These are phyloP conservation scores for Gnathonemus echidnorhynchus DNA, from an alignment of 2,113 vertebrate genomes.

Conservation along the genomic window DNA sequence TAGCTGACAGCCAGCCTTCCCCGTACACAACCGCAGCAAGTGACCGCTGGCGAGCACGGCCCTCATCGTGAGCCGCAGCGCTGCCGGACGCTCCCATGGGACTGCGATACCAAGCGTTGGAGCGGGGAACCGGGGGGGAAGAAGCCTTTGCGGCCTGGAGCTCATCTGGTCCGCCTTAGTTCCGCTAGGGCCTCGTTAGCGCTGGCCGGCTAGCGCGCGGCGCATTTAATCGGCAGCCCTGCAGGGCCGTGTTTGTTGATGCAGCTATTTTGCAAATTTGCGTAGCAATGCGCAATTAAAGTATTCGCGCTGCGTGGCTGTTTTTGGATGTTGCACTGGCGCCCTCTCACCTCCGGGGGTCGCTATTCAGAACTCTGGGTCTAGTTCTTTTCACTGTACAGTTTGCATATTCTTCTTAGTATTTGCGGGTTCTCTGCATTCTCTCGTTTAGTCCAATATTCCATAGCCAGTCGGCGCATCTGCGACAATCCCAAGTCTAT, in stretches of 20 bases:
- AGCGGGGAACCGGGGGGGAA: background rate
- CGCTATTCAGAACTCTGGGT: background rate
- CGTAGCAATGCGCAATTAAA: background rate
- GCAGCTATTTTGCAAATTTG: background rate
- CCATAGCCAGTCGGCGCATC: background rate
- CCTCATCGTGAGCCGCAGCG: background rate
- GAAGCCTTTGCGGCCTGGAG: background rate
- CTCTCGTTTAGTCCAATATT: background rate
- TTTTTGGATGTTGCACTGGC: background rate
- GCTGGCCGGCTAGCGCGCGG: background rate
- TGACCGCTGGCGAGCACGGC: slow-evolving; percentile 15
- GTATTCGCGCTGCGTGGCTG: background rate
- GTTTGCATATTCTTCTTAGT: background rate
- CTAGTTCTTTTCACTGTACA: background rate
- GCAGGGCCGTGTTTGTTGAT: background rate
- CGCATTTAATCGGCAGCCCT: background rate
- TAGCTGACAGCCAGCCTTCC: slow-evolving; percentile 18
- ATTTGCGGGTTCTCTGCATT: background rate
- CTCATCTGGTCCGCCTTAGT: background rate
- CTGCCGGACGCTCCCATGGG: background rate
- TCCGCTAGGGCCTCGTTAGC: background rate
- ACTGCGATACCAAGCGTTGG: background rate
- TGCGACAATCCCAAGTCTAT: background rate
- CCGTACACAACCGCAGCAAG: slow-evolving; percentile 15
- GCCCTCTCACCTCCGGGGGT: background rate